These are phyloP conservation scores for Chitala chitala DNA, from an alignment of 2,113 vertebrate species.

Conservation along the genomic window DNA sequence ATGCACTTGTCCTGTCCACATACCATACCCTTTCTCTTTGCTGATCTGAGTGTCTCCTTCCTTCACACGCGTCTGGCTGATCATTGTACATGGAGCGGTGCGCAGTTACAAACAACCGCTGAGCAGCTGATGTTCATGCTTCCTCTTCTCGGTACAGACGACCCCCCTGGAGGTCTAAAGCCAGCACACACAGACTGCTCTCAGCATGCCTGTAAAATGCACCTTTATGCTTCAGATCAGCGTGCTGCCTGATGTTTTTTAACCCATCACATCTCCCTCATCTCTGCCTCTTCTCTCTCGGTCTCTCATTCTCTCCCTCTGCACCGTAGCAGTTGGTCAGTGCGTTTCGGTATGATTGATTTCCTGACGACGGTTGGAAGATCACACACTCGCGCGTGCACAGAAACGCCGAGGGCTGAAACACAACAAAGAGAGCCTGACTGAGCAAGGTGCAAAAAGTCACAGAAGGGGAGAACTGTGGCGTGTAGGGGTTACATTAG, in stretches of 20 bases:
- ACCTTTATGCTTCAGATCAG: constrained; percentile 21
- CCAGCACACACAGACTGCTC: background rate
- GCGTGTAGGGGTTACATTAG: background rate
- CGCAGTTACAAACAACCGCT: background rate
- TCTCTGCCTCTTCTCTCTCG: constrained; percentile 32
- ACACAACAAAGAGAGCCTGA: background rate
- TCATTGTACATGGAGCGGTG: background rate
- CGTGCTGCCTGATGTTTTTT: constrained; percentile 3
- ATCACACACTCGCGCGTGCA: background rate
- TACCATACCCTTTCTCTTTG: background rate
- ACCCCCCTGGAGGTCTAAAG: background rate
- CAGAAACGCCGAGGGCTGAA: background rate
- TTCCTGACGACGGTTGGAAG: constrained; percentile 18
- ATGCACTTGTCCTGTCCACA: background rate
- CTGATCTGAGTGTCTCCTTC: background rate
- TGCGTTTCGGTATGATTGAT: constrained; percentile 23
- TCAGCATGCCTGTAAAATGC: background rate
- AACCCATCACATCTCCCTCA: constrained; percentile 25
- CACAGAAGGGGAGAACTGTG: background rate
- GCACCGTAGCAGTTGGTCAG: constrained; percentile 8
- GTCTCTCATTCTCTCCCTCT: constrained; percentile 34
- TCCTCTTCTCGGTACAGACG: background rate
- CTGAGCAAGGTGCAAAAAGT: background rate
- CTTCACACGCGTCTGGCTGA: background rate
- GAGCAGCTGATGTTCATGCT: background rate